Conservation (phyloP, 1,140 invertebrate genomes). For the Neodiprion pinetum region DNA sequence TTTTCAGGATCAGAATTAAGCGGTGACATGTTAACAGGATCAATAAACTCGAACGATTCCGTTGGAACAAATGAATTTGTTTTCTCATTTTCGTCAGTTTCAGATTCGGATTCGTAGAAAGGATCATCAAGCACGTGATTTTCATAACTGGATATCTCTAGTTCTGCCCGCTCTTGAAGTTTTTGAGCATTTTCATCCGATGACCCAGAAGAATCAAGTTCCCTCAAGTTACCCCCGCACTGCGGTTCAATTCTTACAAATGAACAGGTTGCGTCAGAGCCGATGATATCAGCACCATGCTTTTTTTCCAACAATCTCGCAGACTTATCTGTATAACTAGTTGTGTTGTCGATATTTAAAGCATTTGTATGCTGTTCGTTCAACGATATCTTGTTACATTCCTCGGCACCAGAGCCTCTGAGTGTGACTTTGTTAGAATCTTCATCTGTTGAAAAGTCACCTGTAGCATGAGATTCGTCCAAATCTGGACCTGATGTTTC, state of each 20-base stretch:
- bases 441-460: slow-evolving; percentile 75
- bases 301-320: not conserved
- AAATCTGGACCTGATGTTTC: slow-evolving; percentile 56
- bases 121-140: slow-evolving; percentile 52
- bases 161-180: slow-evolving; percentile 33
- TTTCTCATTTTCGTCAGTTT: slow-evolving; percentile 45
- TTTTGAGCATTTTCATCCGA: slow-evolving; percentile 40
- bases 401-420: slow-evolving; percentile 20
- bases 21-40: slow-evolving; percentile 30
- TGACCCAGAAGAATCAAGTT: slow-evolving; percentile 38
- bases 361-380: not conserved
- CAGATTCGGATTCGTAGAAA: slow-evolving; percentile 54
- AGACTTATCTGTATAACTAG: not conserved
- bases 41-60: slow-evolving; percentile 49
- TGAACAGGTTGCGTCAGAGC: slow-evolving; percentile 39
- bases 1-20: slow-evolving; percentile 20
- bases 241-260: slow-evolving; percentile 41
- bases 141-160: slow-evolving; percentile 50
- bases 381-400: slow-evolving; percentile 3
- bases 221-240: slow-evolving; percentile 15
- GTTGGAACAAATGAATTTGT: slow-evolving; percentile 40
- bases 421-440: slow-evolving; percentile 50
- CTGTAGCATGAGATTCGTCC: slow-evolving; percentile 65
- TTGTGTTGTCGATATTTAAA: slow-evolving; percentile 20
- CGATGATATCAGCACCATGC: not conserved